Conservation (phyloP, 2,888 invertebrate genomes). For the Melieria crassipennis region DNA sequence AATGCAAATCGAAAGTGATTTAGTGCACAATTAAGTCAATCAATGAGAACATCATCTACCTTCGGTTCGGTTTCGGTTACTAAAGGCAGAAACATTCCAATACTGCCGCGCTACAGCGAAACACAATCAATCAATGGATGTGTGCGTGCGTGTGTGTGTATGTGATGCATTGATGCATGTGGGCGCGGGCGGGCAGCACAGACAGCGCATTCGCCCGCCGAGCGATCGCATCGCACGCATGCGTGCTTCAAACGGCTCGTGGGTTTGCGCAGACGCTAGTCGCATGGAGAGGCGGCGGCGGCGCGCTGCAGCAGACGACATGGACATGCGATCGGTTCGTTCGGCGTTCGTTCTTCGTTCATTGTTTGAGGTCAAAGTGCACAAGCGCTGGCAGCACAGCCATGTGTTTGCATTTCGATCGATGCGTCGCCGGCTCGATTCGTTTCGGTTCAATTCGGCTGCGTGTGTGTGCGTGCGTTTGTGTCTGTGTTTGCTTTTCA, state of each 20-base stretch:
- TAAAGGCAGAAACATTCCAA: no score
- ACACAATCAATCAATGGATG: no score
- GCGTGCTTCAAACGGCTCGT: not conserved
- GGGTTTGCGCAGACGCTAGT: no score
- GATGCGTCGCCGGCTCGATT: not conserved
- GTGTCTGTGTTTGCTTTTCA: conserved; percentile 6
- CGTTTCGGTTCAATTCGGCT: not conserved
- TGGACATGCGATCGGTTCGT: not conserved
- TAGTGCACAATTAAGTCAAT: no score
- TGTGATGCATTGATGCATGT: conserved; percentile 5
- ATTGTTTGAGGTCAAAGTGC: not conserved
- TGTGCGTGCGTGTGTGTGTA: conserved; percentile 1
- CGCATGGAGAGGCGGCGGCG: no score
- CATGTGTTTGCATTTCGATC: not conserved
- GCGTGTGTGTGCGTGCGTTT: not conserved
- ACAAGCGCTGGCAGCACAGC: not conserved
- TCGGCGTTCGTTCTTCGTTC: not conserved
- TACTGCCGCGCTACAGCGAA: no score
- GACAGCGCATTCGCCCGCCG: not conserved
- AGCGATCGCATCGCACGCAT: not conserved
- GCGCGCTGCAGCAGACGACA: no score
- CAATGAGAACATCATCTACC: no score
- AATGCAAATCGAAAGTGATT: no score
- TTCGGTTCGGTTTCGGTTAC: no score
- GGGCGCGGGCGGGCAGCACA: not conserved